phyloP scores from a whole-genome alignment of 2,888 invertebrate genomes.

The Apodemia zela region DNA sequence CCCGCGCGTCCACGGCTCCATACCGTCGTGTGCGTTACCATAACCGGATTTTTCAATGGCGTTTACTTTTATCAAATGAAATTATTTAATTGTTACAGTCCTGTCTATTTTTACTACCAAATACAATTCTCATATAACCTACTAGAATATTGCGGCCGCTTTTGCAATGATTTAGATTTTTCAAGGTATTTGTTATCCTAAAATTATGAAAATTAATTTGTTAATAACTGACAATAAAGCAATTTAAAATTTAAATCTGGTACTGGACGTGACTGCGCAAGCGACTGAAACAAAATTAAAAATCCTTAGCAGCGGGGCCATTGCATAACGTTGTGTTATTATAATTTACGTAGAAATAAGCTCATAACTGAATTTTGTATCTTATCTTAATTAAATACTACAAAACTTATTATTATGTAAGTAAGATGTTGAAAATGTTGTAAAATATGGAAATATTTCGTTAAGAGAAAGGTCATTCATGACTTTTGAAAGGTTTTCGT shows the following conservation, averaged over 20 bases:
- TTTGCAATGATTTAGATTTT: too few relatives aligned
- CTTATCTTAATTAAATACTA: not conserved
- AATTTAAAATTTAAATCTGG: not conserved
- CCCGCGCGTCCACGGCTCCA: constrained; percentile 8
- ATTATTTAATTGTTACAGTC: not conserved
- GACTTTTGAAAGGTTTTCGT: not conserved
- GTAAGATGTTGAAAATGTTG: not conserved
- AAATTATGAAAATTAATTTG: not conserved
- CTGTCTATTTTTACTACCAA: not conserved
- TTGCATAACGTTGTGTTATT: not conserved
- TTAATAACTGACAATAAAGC: not conserved
- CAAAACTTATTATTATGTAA: not conserved
- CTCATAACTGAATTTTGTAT: not conserved
- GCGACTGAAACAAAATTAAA: not conserved
- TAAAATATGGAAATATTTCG: too few relatives aligned
- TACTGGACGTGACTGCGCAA: not conserved
- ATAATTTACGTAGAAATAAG: not conserved
- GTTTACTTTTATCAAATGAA: not conserved
- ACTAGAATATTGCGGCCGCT: not conserved
- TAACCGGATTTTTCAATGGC: not conserved
- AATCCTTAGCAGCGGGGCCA: not conserved
- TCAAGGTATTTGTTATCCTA: too few relatives aligned
- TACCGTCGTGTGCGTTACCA: constrained; percentile 7
- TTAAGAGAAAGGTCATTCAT: not conserved
- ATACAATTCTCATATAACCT: not conserved